phyloP scores from a whole-genome alignment of 1,140 invertebrate genomes.

The Drosophila pachea region DNA sequence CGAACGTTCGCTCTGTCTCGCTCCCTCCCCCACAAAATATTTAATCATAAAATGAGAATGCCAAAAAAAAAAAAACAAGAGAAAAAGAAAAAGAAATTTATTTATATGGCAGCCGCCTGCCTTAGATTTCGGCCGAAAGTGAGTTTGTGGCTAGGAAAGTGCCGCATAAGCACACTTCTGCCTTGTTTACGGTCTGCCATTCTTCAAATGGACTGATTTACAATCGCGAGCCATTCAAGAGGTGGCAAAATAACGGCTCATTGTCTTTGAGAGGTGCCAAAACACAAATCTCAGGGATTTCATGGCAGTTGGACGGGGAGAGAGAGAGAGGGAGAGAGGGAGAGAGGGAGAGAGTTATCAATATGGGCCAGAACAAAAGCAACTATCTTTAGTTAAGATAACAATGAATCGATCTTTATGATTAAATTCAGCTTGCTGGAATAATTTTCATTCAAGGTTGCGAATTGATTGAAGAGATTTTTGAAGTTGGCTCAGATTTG shows the following conservation, averaged over 20 bases:
- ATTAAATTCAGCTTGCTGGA: no score
- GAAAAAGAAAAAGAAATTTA: conserved; percentile 29
- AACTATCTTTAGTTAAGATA: not conserved
- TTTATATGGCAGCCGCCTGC: no score
- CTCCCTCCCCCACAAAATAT: not conserved
- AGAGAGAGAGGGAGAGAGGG: not conserved
- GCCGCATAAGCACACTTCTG: conserved; percentile 2
- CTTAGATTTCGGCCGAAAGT: conserved; percentile 17
- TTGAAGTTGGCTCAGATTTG: no score
- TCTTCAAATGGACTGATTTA: conserved; percentile 22
- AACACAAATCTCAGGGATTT: not conserved
- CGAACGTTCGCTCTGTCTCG: not conserved
- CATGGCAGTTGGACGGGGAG: no score
- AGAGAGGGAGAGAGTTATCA: not conserved
- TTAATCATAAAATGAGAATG: no score
- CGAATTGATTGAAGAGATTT: no score
- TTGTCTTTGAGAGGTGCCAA: conserved; percentile 33
- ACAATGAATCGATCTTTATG: no score
- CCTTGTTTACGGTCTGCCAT: conserved; percentile 8
- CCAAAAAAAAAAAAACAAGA: no score
- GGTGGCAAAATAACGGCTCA: conserved; percentile 8
- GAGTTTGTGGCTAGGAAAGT: conserved; percentile 22
- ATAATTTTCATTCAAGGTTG: no score
- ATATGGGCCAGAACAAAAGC: not conserved
- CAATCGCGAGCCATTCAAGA: conserved; percentile 31